Percentiles rank a stretch among this genome's conserved stretches.
Evolutionary conservation across 2,888 invertebrate genomes (phyloP).

Genomic region (Yponomeuta cagnagella): DNA sequence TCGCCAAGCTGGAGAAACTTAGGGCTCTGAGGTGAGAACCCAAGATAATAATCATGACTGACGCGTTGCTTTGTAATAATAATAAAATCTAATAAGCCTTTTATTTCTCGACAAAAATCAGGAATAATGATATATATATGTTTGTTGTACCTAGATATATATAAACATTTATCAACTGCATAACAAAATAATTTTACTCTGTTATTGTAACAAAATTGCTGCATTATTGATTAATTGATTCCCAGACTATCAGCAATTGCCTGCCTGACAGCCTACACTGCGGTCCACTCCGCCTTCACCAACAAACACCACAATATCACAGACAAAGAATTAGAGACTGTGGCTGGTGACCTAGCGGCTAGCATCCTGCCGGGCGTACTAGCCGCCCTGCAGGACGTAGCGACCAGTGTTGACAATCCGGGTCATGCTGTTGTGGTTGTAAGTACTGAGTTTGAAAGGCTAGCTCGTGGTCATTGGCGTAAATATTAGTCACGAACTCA

Average conservation of each 20-base stretch:
- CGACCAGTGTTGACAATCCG: constrained; percentile 72
- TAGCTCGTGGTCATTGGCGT: background rate
- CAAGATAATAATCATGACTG: too few relatives aligned
- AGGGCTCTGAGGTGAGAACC: constrained; percentile 75
- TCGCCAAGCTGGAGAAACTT: constrained; percentile 80
- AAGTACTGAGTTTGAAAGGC: constrained; percentile 16
- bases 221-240: background rate
- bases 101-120: too few relatives aligned
- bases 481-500: too few relatives aligned
- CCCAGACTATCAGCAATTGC: constrained; percentile 57
- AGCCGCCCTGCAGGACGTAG: constrained; percentile 75
- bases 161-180: too few relatives aligned
- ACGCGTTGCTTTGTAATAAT: too few relatives aligned
- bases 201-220: too few relatives aligned
- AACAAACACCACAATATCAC: constrained; percentile 64
- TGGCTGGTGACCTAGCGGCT: constrained; percentile 75
- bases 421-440: constrained; percentile 79
- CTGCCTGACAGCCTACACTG: constrained; percentile 78
- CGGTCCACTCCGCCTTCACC: constrained; percentile 62
- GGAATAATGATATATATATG: too few relatives aligned
- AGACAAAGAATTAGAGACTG: constrained; percentile 51
- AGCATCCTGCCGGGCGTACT: constrained; percentile 80
- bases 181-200: too few relatives aligned
- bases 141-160: too few relatives aligned
- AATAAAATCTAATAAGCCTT: too few relatives aligned